Evolutionary conservation across 1,140 invertebrate species (phyloP), one percentile per base, ranked within the genome.

Genomic region (Pectinophora gossypiella): DNA sequence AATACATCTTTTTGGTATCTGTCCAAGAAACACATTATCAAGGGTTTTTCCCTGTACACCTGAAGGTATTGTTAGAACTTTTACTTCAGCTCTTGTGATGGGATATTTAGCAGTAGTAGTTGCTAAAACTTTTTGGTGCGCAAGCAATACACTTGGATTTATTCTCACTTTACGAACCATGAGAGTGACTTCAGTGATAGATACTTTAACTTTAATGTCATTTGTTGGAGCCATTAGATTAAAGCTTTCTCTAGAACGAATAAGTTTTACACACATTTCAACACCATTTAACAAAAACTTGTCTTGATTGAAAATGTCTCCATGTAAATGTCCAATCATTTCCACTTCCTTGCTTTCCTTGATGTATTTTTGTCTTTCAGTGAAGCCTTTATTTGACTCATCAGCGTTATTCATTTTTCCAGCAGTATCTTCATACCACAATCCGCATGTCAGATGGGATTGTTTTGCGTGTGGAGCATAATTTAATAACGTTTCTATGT

Each of bases 401-500:
- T 61, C 56, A 7, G 44, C 57, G 19, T 42, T 20, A 48, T 72
- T 46, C 64, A 73, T 64, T 51, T 68, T 60, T 53, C 61, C 54
- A 19, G 64, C 51, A 19, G 55, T 58, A 43, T 68, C 61, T 58
- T 61, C 51, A 54, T 68, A 68, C 64, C 59, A 71, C 21, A 71
- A 45, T 10, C 58, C 49, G 16, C 48, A 57, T 19, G 54, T 57
- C 0, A 80, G 58, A 59, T 82, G 72, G 0, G 69, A 75, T 6
- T 61, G 51, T 61, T 80, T 84, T 18, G 73, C 73, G 9, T 50
- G 60, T 12, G 38, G 22, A 23, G 22, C 19, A 4, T 88, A 89
- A 56, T 70, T 70, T 13, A 70, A 32, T 19, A 70, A 44, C 9
- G 72, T 87, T 72, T 89, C 83, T 7, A 89, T 72, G 43, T 88